Evolutionary conservation across 2,888 invertebrate genomes (phyloP).

Genomic region (Scotopteryx bipunctaria): DNA sequence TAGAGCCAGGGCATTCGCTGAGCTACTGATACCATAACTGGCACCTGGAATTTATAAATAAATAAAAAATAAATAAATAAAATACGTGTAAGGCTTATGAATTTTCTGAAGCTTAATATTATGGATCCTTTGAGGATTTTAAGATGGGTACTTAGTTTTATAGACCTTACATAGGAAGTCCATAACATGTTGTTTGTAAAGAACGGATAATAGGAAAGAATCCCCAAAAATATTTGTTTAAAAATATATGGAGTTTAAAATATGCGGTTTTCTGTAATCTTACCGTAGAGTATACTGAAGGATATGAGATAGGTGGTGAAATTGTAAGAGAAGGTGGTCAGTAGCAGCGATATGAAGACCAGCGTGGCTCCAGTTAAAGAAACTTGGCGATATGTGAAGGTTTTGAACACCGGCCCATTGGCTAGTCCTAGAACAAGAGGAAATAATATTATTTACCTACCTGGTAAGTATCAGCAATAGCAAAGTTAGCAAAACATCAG

Average conservation of each 20-base stretch:
- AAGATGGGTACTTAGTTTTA: too few species aligned
- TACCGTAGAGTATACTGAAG: slow-evolving; percentile 88
- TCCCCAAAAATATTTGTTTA: too few species aligned
- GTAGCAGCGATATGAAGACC: slow-evolving; percentile 83
- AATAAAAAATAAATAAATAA: too few species aligned
- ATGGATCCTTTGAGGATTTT: too few species aligned
- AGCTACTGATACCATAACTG: slow-evolving; percentile 86
- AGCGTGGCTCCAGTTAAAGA: slow-evolving; percentile 85
- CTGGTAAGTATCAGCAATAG: too few species aligned
- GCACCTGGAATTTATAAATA: slow-evolving; percentile 71
- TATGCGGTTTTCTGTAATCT: slow-evolving; percentile 46
- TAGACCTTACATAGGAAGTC: too few species aligned
- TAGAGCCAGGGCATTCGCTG: slow-evolving; percentile 87
- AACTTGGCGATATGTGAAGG: slow-evolving; percentile 86
- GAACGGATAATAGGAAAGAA: too few species aligned
- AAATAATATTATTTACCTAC: background rate
- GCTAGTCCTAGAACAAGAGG: slow-evolving; percentile 81
- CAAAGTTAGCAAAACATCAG: too few species aligned
- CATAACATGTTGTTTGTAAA: too few species aligned
- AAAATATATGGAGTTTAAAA: too few species aligned
- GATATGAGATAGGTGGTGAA: slow-evolving; percentile 85
- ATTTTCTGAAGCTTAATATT: too few species aligned
- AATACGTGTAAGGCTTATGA: too few species aligned
- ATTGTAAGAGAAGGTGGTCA: slow-evolving; percentile 85
- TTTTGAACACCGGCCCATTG: slow-evolving; percentile 88